These are phyloP conservation scores for Julus scanicus DNA, from an alignment of 2,888 invertebrate species.

Conservation along the genomic window DNA sequence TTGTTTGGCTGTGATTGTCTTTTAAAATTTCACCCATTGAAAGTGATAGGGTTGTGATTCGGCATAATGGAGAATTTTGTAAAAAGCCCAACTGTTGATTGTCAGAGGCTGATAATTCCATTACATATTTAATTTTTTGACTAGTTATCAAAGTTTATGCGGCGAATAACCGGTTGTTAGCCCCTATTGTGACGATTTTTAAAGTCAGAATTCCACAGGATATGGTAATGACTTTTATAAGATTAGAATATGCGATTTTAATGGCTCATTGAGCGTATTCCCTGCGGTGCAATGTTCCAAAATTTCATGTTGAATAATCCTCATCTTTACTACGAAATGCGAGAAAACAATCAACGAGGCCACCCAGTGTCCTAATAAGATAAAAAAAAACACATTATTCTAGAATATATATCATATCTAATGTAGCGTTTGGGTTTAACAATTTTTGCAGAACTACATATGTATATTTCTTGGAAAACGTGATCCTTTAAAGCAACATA, in stretches of 20 bases:
- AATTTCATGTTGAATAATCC: background rate
- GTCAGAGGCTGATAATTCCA: too few relatives aligned
- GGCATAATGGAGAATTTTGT: too few relatives aligned
- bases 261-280: background rate
- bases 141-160: too few relatives aligned
- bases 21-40: too few relatives aligned
- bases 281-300: background rate
- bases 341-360: background rate
- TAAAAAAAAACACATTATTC: background rate
- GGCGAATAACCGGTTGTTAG: too few relatives aligned
- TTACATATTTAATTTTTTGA: too few relatives aligned
- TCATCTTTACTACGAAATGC: background rate
- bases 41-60: too few relatives aligned
- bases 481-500: background rate
- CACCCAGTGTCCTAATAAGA: conserved; percentile 6
- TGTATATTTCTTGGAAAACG: conserved; percentile 9
- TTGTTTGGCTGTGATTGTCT: too few relatives aligned
- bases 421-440: background rate
- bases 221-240: background rate
- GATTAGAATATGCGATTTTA: background rate
- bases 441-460: background rate
- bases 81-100: too few relatives aligned
- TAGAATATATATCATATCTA: background rate
- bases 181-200: background rate
- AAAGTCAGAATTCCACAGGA: background rate